Evolutionary conservation across 1,140 invertebrate genomes (phyloP), one percentile per base, ranked within the genome.

Genomic region (Medauroidea extradentata): DNA sequence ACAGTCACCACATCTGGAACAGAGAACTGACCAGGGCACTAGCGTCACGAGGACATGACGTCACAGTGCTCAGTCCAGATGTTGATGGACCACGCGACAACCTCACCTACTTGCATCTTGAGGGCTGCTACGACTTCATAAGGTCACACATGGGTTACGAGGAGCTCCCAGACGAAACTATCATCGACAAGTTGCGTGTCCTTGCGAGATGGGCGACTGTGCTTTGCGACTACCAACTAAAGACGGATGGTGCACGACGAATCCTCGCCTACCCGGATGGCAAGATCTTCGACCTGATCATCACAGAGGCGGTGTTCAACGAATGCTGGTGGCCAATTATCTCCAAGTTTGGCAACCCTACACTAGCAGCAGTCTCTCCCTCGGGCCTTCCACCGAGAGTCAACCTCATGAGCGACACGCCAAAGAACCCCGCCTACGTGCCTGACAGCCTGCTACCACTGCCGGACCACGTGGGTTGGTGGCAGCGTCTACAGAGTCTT

Each of bases 251-350:
- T n/a, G 27, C 13, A 3, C n/a, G 16, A n/a, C 29, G 13, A 13
- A 5, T 43, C 4, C 27, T 39, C 25, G 21, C 13, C 27, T 43
- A 53, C 27, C 29, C 29, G 42, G 64, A 2, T 16, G 52, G 27
- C 13, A 43, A 9, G 14, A 19, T 38, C 13, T 59, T 78, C 74
- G 52, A 83, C 83, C 67, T 84, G 63, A 82, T 82, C 59, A 79
- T 81, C 61, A 79, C 80, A 19, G 80, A 80, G 65, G 78, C 75
- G 41, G 67, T 79, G 5, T 78, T 74, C 16, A 81, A 79, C 8
- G 82, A 83, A 61, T 84, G 81, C 51, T 58, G 68, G 29, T 66
- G 81, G 63, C 81, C 80, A 79, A 72, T 75, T 19, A 70, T 66
- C 14, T 46, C 54, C 34, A 62, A 53, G 46, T 65, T 65, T 41